Percentiles rank a stretch among this genome's conserved stretches.
phyloP scores from a whole-genome alignment of 2,888 invertebrate genomes.

The Cerceris ruficornis region DNA sequence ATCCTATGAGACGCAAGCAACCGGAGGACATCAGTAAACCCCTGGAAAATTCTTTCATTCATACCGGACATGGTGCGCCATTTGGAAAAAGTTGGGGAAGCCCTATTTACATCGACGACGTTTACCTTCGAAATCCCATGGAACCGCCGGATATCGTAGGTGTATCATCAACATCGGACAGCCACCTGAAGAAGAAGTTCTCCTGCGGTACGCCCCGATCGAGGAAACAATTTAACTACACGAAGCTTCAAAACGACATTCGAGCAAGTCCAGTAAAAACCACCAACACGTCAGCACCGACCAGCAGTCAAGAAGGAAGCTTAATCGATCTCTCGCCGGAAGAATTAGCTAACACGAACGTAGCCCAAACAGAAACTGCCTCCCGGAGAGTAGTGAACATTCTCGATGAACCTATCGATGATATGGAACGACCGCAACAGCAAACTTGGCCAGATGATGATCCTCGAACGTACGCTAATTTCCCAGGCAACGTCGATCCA shows the following conservation, averaged over 20 bases:
- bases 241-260: constrained; percentile 90
- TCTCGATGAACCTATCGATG: constrained; percentile 79
- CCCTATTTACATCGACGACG: constrained; percentile 90
- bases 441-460: constrained; percentile 73
- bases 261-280: constrained; percentile 77
- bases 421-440: constrained; percentile 56
- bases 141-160: constrained; percentile 86
- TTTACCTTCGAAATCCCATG: constrained; percentile 90
- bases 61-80: constrained; percentile 89
- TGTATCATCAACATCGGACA: constrained; percentile 76
- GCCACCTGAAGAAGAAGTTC: constrained; percentile 82
- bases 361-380: constrained; percentile 54
- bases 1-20: constrained; percentile 87
- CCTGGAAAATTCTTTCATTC: constrained; percentile 91
- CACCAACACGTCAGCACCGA: constrained; percentile 79
- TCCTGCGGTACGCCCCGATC: constrained; percentile 76
- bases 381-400: constrained; percentile 78
- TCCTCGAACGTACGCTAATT: constrained; percentile 77
- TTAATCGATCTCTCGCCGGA: constrained; percentile 89
- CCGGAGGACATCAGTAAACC: constrained; percentile 91
- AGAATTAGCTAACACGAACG: constrained; percentile 74
- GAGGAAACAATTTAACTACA: constrained; percentile 90
- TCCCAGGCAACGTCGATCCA: constrained; percentile 66
- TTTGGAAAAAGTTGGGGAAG: constrained; percentile 93
- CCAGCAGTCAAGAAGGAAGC: constrained; percentile 85